Conservation (phyloP, 2,797 vertebrate genomes). For the Synaphobranchus kaupii region DNA sequence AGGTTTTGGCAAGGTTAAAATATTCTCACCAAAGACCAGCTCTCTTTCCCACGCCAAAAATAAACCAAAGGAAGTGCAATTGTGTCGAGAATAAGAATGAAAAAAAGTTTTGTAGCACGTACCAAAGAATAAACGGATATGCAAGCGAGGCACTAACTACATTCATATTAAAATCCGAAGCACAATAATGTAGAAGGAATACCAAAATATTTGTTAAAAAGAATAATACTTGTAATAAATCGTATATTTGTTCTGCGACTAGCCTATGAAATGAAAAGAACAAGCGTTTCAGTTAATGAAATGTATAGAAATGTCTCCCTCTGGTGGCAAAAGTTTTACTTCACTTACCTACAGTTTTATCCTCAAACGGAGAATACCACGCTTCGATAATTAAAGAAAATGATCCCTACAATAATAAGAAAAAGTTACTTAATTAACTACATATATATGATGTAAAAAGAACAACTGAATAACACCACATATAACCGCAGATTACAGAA, state of each 20-base stretch:
- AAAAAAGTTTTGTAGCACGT: constrained; percentile 73
- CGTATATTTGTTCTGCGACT: not conserved
- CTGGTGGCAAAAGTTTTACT: constrained; percentile 69
- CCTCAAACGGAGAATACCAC: constrained; percentile 85
- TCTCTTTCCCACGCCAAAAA: constrained; percentile 99
- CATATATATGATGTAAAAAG: not conserved
- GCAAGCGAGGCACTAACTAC: not conserved
- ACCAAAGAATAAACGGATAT: constrained; percentile 57
- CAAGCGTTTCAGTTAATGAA: not conserved
- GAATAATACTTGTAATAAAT: not conserved
- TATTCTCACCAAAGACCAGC: constrained; percentile 95
- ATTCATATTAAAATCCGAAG: not conserved
- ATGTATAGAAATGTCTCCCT: constrained; percentile 74
- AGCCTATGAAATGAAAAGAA: not conserved
- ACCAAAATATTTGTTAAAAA: not conserved
- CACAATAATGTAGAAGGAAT: not conserved
- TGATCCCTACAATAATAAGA: constrained; percentile 80
- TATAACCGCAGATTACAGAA: not conserved
- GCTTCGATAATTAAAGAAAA: constrained; percentile 97
- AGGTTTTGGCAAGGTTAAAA: constrained; percentile 87
- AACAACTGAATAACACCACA: not conserved
- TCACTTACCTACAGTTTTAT: constrained; percentile 88
- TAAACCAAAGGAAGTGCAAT: constrained; percentile 99
- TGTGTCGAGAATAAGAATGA: constrained; percentile 91
- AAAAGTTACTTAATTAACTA: constrained; percentile 15